Percentiles rank a stretch among this genome's conserved stretches.
These are phyloP conservation scores for Stegostoma tigrinum DNA, from an alignment of 2,113 vertebrate genomes.

Conservation along the genomic window DNA sequence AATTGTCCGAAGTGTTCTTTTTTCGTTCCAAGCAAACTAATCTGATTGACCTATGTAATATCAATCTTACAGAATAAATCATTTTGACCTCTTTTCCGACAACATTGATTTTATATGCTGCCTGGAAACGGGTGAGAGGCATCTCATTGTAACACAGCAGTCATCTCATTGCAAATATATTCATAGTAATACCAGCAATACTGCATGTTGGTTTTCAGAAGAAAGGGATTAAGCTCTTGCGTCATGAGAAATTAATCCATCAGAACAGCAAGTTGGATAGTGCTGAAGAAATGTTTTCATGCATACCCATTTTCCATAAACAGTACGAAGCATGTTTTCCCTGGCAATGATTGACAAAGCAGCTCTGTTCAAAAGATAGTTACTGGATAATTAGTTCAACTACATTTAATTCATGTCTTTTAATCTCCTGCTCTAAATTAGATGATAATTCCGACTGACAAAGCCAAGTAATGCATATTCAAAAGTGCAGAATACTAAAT, in stretches of 20 bases:
- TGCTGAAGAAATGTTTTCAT: neutral
- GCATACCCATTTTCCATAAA: neutral
- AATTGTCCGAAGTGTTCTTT: neutral
- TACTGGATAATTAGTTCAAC: slow-evolving; percentile 21
- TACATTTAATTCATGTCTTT: neutral
- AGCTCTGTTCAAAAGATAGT: neutral
- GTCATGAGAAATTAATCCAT: neutral
- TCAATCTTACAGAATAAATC: neutral
- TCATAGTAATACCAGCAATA: neutral
- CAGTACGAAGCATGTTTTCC: neutral
- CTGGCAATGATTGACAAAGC: slow-evolving; percentile 6
- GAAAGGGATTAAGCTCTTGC: no score
- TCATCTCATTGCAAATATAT: neutral
- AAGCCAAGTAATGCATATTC: neutral
- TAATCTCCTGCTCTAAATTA: neutral
- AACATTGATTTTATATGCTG: neutral
- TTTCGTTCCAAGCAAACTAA: neutral
- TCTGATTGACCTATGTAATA: neutral
- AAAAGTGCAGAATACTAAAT: neutral
- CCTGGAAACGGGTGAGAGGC: neutral
- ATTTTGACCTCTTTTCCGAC: neutral
- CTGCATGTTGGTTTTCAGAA: neutral
- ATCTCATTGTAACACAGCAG: neutral
- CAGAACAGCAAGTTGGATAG: neutral
- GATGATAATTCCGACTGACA: neutral